phyloP scores from a whole-genome alignment of 2,888 invertebrate species.

The Cephonodes hylas region DNA sequence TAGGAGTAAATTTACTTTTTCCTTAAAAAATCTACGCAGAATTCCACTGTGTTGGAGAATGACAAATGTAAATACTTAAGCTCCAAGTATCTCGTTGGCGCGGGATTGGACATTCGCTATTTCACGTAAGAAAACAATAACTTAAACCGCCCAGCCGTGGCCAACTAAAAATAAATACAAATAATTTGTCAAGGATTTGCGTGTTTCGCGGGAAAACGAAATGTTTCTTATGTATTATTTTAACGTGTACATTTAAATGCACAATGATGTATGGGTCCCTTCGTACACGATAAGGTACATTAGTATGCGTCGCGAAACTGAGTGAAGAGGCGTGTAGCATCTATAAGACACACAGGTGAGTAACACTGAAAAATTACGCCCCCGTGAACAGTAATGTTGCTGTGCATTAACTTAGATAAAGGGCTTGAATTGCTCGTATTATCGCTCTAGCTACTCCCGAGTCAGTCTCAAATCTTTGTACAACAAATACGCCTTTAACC shows the following conservation, averaged over 20 bases:
- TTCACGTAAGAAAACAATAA: not conserved
- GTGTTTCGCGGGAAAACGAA: conserved; percentile 14
- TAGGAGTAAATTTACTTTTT: not conserved
- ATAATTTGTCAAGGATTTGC: conserved; percentile 16
- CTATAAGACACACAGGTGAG: conserved; percentile 48
- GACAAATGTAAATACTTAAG: not conserved
- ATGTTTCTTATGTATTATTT: conserved; percentile 22
- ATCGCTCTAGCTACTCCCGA: not conserved
- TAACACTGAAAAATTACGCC: conserved; percentile 51
- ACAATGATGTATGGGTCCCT: conserved; percentile 18
- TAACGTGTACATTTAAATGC: conserved; percentile 20
- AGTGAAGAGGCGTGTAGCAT: conserved; percentile 59
- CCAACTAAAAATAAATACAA: conserved; percentile 8
- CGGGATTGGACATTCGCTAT: not conserved
- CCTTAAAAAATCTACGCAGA: not conserved
- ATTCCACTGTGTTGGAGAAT: not conserved
- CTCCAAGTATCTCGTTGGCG: not conserved
- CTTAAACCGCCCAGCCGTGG: not conserved
- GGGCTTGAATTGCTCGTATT: not conserved
- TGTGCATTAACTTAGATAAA: conserved; percentile 7
- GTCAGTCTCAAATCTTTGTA: not conserved
- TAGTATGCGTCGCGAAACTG: conserved; percentile 53
- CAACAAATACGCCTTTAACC: not conserved
- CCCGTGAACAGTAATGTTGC: conserved; percentile 16
- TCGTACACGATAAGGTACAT: conserved; percentile 32